Evolutionary conservation across 2,888 invertebrate genomes (phyloP), one percentile per base, ranked within the genome.

Genomic region (Dorcus parallelipipedus): DNA sequence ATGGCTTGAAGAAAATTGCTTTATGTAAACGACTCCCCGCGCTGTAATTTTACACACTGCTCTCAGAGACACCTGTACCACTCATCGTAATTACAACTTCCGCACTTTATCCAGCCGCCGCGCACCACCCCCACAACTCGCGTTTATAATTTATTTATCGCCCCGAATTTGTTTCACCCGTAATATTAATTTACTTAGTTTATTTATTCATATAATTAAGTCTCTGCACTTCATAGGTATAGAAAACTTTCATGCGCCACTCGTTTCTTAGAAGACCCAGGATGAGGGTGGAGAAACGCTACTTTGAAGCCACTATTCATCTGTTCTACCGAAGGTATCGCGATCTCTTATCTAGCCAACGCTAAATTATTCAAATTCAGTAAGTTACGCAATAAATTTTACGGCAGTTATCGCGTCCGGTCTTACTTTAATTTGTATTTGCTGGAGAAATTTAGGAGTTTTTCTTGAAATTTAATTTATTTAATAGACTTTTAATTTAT

Each of bases 31-130:
- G 67, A 65, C 67, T 71, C 71, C 71, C 71, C 58, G 61, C 60
- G 69, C 70, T 69, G 67, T 70, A 70, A 71, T 71, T 71, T 60
- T 62, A 61, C 60, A 63, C 65, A 64, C 62, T 63, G 62, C 66
- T 66, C 67, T 69, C 68, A 64, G 64, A 64, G 62, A 69, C 71
- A 71, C 70, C 70, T 71, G 70, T 68, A 70, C 71, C 71, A 71
- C 71, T 71, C 71, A 69, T 71, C 67, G 71, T 71, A 71, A 71
- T 71, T 71, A 71, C 66, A 69, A 69, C 69, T 67, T 66, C 52
- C 56, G 54, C 63, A 65, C 61, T 64, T 63, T 17, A 38, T 26
- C 20, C 41, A 52, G 42, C 38, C 14, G 20, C 8, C 17, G 23
- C 38, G 47, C 52, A 5, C 26, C 26, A 33, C 26, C 26, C 26